Evolutionary conservation across 2,113 vertebrate species (phyloP).

Genomic region (Cyanistes caeruleus): DNA sequence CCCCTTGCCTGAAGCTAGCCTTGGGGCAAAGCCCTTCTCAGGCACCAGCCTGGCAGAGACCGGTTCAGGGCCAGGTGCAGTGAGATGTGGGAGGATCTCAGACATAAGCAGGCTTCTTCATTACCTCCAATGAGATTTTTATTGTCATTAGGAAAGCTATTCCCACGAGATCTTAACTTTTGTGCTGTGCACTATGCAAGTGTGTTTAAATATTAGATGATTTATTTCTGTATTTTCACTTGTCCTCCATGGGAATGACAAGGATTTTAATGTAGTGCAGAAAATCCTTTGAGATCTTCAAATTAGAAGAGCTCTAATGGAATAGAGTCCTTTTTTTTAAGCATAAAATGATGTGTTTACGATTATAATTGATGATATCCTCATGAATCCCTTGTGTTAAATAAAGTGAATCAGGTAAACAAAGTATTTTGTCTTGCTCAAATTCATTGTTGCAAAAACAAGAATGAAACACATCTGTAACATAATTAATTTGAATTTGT

Average conservation of each 20-base stretch:
- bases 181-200: neutral
- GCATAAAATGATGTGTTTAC: neutral
- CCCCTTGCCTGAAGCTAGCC: neutral
- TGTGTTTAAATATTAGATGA: neutral
- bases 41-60: rapidly evolving
- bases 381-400: slow-evolving; percentile 10
- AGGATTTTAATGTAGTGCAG: neutral
- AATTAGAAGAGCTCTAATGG: neutral
- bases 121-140: neutral
- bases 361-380: slow-evolving; percentile 11
- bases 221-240: slow-evolving; percentile 6
- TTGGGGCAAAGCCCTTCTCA: neutral
- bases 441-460: neutral
- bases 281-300: slow-evolving; percentile 1
- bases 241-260: neutral
- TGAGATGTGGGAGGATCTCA: rapidly evolving
- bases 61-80: rapidly evolving
- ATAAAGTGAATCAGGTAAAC: slow-evolving; percentile 44
- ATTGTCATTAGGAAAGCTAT: neutral
- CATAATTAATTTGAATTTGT: neutral
- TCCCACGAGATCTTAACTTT: neutral
- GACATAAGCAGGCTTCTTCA: neutral
- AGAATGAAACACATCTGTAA: neutral
- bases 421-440: slow-evolving; percentile 37
- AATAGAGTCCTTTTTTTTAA: neutral